Evolutionary conservation across 2,113 vertebrate genomes (phyloP).

Genomic region (Microtus oregoni): DNA sequence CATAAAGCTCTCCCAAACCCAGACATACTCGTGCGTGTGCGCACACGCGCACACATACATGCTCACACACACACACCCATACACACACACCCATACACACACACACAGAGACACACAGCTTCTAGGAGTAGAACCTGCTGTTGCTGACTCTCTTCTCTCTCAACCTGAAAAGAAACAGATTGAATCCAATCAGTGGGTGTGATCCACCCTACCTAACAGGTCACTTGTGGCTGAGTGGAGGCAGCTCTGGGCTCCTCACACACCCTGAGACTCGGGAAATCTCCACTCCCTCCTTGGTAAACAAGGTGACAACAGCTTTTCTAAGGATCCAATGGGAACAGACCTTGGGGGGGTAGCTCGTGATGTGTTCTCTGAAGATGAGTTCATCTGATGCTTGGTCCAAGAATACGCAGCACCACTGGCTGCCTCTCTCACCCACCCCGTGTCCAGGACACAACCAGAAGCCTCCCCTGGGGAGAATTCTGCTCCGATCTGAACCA

Average conservation of each 20-base stretch:
- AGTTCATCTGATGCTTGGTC: not conserved
- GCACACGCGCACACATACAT: rapidly evolving
- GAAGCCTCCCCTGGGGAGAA: not conserved
- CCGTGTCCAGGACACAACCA: not conserved
- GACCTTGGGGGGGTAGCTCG: too few relatives aligned
- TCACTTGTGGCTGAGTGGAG: not conserved
- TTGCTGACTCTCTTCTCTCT: constrained; percentile 95
- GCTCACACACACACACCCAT: not conserved
- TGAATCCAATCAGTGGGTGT: not conserved
- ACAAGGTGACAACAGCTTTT: not conserved
- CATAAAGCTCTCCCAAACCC: not conserved
- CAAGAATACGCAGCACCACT: rapidly evolving
- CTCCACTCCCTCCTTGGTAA: not conserved
- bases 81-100: not conserved
- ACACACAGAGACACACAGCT: rapidly evolving
- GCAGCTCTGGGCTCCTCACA: not conserved
- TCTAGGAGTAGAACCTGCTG: constrained; percentile 95
- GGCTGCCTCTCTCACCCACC: not conserved
- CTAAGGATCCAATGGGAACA: not conserved
- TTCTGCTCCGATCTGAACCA: not conserved
- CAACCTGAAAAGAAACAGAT: constrained; percentile 85
- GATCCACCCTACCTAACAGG: not conserved
- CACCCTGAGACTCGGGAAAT: not conserved
- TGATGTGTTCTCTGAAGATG: not conserved
- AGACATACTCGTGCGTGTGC: rapidly evolving